Evolutionary conservation across 1,140 invertebrate species (phyloP).

Genomic region (Belonocnema kinseyi): DNA sequence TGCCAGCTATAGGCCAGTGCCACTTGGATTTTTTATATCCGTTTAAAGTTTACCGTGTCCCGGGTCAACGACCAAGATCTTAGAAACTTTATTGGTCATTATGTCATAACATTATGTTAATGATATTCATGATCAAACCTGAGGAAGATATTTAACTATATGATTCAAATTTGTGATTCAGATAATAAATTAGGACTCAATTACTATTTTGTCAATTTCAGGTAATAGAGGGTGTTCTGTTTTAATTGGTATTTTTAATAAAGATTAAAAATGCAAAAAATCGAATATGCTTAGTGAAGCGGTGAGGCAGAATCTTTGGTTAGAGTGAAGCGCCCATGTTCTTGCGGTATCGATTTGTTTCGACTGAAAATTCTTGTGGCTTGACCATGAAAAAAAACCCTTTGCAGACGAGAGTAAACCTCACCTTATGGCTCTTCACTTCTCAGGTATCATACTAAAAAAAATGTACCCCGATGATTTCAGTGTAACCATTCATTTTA

Average conservation of each 20-base stretch:
- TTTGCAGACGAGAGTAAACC: background rate
- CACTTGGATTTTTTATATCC: constrained; percentile 45
- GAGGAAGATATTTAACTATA: no score
- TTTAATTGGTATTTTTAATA: no score
- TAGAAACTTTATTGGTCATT: background rate
- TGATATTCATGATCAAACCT: no score
- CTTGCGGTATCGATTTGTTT: constrained; percentile 47
- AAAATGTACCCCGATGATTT: background rate
- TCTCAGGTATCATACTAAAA: constrained; percentile 16
- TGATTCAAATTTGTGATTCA: no score
- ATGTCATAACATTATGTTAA: background rate
- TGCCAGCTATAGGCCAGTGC: constrained; percentile 57
- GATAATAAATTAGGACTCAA: no score
- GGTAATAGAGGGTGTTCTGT: no score
- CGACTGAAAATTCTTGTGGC: constrained; percentile 47
- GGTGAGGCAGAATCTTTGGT: background rate
- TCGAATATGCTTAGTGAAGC: constrained; percentile 1
- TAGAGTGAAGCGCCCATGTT: background rate
- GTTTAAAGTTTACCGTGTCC: background rate
- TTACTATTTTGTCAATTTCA: no score
- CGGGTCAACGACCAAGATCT: constrained; percentile 20
- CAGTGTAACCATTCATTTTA: background rate
- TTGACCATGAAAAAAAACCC: constrained; percentile 27
- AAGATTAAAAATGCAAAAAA: background rate
- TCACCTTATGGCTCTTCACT: constrained; percentile 4